A percentile compares a stretch with the other conserved stretches of the same genome.
These are phyloP conservation scores for Fissipunctia ypsillon DNA, from an alignment of 2,888 invertebrate species.

Conservation along the genomic window DNA sequence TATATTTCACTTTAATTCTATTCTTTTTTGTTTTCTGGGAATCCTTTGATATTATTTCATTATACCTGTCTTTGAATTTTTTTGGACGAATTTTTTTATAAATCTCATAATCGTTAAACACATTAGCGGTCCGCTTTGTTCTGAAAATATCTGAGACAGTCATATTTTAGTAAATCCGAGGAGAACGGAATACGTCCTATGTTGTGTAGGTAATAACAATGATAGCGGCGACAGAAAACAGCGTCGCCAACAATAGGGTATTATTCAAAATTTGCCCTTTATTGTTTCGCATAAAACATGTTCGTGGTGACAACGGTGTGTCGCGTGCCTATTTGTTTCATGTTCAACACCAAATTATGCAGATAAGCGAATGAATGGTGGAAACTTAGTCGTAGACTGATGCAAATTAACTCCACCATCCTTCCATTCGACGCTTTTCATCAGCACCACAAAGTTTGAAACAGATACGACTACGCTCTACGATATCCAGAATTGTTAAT, in stretches of 20 bases:
- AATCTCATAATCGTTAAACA: constrained; percentile 62
- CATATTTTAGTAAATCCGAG: constrained; percentile 58
- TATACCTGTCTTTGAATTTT: constrained; percentile 51
- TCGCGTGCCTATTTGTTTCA: constrained; percentile 86
- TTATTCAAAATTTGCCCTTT: constrained; percentile 88
- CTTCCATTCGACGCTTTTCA: constrained; percentile 84
- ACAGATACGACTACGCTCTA: constrained; percentile 76
- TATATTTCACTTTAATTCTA: constrained; percentile 21
- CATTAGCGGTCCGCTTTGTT: constrained; percentile 59
- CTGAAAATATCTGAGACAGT: constrained; percentile 48
- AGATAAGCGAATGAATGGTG: constrained; percentile 88
- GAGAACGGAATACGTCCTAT: constrained; percentile 67
- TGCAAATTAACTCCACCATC: constrained; percentile 86
- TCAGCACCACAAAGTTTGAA: constrained; percentile 81
- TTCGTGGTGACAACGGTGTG: constrained; percentile 83
- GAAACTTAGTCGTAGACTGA: constrained; percentile 86
- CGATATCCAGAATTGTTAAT: constrained; percentile 73
- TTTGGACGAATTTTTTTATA: constrained; percentile 41
- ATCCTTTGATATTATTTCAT: constrained; percentile 53
- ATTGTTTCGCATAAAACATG: constrained; percentile 87
- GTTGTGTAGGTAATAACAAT: constrained; percentile 74
- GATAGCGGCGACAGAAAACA: constrained; percentile 81
- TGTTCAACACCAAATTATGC: constrained; percentile 87
- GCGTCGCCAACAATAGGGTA: constrained; percentile 81
- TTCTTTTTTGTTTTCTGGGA: constrained; percentile 40